A percentile compares a stretch with the other conserved stretches of the same genome.
phyloP scores from a whole-genome alignment of 2,888 invertebrate species.

The Amphipyra tragopoginis region DNA sequence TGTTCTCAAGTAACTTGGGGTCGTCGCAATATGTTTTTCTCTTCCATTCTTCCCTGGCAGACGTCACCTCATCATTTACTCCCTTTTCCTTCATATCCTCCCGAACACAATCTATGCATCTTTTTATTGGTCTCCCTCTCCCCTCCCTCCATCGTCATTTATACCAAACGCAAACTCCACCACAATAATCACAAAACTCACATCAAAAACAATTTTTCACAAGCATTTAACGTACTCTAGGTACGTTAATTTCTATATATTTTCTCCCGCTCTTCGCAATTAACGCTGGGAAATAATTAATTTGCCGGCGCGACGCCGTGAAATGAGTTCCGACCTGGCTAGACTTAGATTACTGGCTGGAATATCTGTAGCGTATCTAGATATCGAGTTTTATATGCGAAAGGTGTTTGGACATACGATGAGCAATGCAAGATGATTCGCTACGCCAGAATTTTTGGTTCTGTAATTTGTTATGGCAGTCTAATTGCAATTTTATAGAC shows the following conservation, averaged over 20 bases:
- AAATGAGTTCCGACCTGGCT: slow-evolving; percentile 59
- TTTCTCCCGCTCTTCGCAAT: slow-evolving; percentile 46
- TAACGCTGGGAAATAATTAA: slow-evolving; percentile 60
- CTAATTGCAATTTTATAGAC: no score
- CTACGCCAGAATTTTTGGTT: no score
- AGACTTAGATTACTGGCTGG: slow-evolving; percentile 45
- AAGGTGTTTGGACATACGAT: not conserved
- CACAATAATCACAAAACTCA: not conserved
- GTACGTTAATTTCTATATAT: slow-evolving; percentile 37
- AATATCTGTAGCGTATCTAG: slow-evolving; percentile 19
- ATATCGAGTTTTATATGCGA: not conserved
- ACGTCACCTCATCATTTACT: no score
- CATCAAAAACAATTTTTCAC: slow-evolving; percentile 11
- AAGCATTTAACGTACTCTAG: slow-evolving; percentile 1
- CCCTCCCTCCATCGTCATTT: no score
- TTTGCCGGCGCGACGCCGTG: slow-evolving; percentile 55
- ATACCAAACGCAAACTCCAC: no score
- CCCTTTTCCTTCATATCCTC: no score
- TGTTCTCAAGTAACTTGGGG: no score
- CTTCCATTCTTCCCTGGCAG: no score
- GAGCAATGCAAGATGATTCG: not conserved
- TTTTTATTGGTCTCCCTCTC: no score
- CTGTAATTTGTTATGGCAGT: no score
- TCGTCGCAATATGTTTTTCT: no score
- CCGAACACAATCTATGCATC: no score